Evolutionary conservation across 2,888 invertebrate species (phyloP).

Genomic region (Melieria omissa): DNA sequence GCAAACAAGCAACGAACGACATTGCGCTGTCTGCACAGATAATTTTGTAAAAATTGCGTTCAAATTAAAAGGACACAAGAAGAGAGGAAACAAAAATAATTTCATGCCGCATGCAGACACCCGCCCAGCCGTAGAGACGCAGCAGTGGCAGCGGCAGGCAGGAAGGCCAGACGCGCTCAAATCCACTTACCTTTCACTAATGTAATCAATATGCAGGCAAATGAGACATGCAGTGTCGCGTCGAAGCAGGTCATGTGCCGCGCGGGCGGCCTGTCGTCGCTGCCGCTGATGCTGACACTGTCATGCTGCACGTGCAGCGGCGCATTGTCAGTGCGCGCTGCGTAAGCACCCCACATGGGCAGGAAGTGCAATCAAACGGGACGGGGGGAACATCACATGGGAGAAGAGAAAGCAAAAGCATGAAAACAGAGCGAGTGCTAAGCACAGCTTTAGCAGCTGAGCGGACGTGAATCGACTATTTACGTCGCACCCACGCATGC

Average conservation of each 20-base stretch:
- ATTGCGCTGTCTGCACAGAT: too few relatives aligned
- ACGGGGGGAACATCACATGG: neutral
- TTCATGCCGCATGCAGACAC: too few relatives aligned
- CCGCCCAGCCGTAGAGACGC: too few relatives aligned
- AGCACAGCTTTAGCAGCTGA: neutral
- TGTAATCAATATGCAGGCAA: conserved; percentile 1
- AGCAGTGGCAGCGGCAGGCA: too few relatives aligned
- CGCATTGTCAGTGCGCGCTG: neutral
- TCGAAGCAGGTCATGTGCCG: neutral
- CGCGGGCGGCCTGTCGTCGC: too few relatives aligned
- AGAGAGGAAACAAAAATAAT: too few relatives aligned
- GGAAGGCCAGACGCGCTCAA: neutral
- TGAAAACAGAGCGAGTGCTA: neutral
- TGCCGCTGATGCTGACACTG: too few relatives aligned
- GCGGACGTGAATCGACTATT: neutral
- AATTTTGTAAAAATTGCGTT: too few relatives aligned
- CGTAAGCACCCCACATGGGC: neutral
- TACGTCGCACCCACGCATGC: neutral
- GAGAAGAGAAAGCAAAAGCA: neutral
- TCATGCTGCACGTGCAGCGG: too few relatives aligned
- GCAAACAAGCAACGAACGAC: too few relatives aligned
- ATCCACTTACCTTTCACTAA: neutral
- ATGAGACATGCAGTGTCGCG: neutral
- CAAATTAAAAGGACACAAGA: too few relatives aligned
- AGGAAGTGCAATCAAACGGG: neutral